These are phyloP conservation scores for Drosophila mimetica DNA, from an alignment of 2,888 invertebrate species.

Conservation along the genomic window DNA sequence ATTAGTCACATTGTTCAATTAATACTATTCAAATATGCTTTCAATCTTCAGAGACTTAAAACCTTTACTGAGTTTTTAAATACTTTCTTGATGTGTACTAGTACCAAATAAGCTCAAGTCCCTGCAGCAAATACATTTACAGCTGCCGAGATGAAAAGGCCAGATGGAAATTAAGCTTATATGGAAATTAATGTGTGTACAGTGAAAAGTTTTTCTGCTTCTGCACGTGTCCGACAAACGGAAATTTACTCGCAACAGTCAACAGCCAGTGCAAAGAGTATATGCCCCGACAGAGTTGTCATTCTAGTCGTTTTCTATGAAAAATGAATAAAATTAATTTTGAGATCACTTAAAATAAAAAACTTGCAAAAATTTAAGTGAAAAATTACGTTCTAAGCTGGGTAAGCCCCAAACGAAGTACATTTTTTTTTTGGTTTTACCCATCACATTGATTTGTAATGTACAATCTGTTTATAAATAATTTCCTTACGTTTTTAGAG, in stretches of 20 bases:
- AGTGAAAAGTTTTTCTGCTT: constrained; percentile 39
- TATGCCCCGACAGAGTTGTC: constrained; percentile 4
- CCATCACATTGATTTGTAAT: background rate
- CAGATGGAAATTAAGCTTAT: constrained; percentile 55
- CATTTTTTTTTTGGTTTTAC: too few relatives aligned
- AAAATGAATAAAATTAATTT: too few relatives aligned
- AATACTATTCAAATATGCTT: too few relatives aligned
- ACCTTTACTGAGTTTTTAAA: too few relatives aligned
- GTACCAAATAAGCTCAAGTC: constrained; percentile 16
- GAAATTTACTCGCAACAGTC: constrained; percentile 43
- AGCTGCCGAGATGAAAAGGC: constrained; percentile 40
- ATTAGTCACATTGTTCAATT: too few relatives aligned
- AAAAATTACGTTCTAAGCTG: too few relatives aligned
- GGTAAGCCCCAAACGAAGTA: too few relatives aligned
- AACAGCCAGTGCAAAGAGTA: constrained; percentile 28
- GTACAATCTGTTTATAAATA: background rate
- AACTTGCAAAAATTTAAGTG: too few relatives aligned
- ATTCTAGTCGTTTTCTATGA: constrained; percentile 2
- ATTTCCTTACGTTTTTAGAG: too few relatives aligned
- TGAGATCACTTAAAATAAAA: too few relatives aligned
- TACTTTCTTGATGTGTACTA: background rate
- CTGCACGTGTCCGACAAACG: constrained; percentile 39
- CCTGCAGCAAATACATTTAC: constrained; percentile 38
- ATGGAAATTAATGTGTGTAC: constrained; percentile 55
- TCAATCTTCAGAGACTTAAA: too few relatives aligned